Conservation (phyloP, 1,140 invertebrate genomes). For the Bombus soroeensis region DNA sequence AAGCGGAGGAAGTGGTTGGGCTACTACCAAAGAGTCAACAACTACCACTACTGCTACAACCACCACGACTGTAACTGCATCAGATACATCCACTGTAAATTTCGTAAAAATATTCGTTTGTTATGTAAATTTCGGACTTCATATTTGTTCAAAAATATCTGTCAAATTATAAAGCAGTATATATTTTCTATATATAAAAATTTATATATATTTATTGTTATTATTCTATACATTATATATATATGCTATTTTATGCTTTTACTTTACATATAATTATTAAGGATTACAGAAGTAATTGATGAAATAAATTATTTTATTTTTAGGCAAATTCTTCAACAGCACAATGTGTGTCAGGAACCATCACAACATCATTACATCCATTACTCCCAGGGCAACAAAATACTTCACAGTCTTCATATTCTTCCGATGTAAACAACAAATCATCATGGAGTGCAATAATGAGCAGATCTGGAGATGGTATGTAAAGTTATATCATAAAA, state of each 20-base stretch:
- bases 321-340: constrained; percentile 79
- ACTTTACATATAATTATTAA: background rate
- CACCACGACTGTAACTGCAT: constrained; percentile 78
- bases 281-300: background rate
- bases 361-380: constrained; percentile 76
- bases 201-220: background rate
- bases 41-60: constrained; percentile 76
- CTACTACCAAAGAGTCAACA: constrained; percentile 81
- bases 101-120: background rate
- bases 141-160: background rate
- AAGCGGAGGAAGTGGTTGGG: constrained; percentile 89
- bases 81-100: constrained; percentile 76
- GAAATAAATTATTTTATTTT: constrained; percentile 26
- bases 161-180: no score
- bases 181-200: background rate
- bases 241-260: background rate
- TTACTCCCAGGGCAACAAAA: constrained; percentile 79
- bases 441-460: constrained; percentile 85
- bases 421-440: constrained; percentile 81
- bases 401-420: constrained; percentile 75
- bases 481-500: background rate
- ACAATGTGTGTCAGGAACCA: constrained; percentile 78
- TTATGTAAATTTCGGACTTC: background rate
- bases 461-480: constrained; percentile 81
- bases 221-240: background rate